Conservation (phyloP, 1,140 invertebrate genomes). For the Drosophila asahinai region DNA sequence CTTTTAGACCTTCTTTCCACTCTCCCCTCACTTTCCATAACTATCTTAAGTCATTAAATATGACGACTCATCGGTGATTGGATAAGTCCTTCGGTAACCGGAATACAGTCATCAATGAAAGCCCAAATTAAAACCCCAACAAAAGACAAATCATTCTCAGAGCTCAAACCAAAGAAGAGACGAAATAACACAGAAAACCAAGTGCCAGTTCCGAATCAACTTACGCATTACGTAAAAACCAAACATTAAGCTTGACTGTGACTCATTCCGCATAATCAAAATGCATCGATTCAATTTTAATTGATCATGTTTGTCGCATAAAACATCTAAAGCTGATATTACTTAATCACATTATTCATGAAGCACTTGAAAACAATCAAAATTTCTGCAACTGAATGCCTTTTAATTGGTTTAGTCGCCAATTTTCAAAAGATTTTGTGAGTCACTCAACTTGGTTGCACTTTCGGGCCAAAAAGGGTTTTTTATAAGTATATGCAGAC, state of each 20-base stretch:
- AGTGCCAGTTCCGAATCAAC: constrained; percentile 39
- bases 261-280: constrained; percentile 49
- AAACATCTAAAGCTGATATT: neutral
- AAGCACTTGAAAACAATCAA: constrained; percentile 13
- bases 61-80: constrained; percentile 25
- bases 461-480: constrained; percentile 17
- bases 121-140: constrained; percentile 18
- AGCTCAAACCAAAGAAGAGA: constrained; percentile 13
- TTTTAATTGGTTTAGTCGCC: constrained; percentile 30
- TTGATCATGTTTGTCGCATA: constrained; percentile 3
- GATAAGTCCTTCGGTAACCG: constrained; percentile 49
- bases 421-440: constrained; percentile 18
- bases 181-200: constrained; percentile 39
- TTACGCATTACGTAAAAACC: constrained; percentile 59
- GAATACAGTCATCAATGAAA: constrained; percentile 47
- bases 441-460: constrained; percentile 33
- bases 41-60: constrained; percentile 24
- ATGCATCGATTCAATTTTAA: constrained; percentile 3
- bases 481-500: constrained; percentile 3
- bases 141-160: constrained; percentile 49
- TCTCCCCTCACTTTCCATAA: neutral
- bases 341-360: neutral
- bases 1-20: neutral
- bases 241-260: constrained; percentile 40
- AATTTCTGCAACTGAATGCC: constrained; percentile 40